Evolutionary conservation across 2,797 vertebrate genomes (phyloP), one percentile per base, ranked within the genome.

Genomic region (Acanthis flammea): DNA sequence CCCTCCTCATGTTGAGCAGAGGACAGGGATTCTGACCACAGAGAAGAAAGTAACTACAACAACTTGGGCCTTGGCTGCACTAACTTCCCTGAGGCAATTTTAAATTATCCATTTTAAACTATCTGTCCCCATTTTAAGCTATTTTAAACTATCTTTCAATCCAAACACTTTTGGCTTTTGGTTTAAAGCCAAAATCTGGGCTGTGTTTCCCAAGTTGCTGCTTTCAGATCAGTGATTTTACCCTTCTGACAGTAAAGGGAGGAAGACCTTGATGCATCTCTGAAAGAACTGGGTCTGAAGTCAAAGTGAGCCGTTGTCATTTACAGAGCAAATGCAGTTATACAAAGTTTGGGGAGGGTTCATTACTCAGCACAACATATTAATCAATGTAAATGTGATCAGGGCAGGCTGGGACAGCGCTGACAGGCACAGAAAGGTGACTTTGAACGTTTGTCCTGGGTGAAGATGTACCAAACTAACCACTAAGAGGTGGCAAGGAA

Each of bases 361-460:
- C 82, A 65, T 93, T 95, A 95, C 92, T 92, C 91, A 92, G 87
- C 87, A 84, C 73, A 95, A 93, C 81, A 50, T 82, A 93, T 93
- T 92, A 97, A 91, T 96, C 96, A 92, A 91, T 94, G 92, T 90
- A 96, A 94, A 94, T 91, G 90, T 22, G 79, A 94, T 94, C 89
- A 94, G 79, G 11, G 45, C 73, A 95, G 76, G 51, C 83, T 88
- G 82, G 79, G 70, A 92, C 62, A 92, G 65, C 0, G 2, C 61
- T 78, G 76, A 41, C 62, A 83, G 48, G 66, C 73, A 75, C 17
- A 41, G 70, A 90, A 81, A 91, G 82, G 94, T 96, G 91, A 96
- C 96, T 86, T 7, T 94, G 85, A 91, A 50, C 0, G 4, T 55
- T 47, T 30, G 44, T 86, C 53, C 57, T 47, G 45, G n/a, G 9